phyloP scores from a whole-genome alignment of 2,888 invertebrate species.

The Blomia tropicalis region DNA sequence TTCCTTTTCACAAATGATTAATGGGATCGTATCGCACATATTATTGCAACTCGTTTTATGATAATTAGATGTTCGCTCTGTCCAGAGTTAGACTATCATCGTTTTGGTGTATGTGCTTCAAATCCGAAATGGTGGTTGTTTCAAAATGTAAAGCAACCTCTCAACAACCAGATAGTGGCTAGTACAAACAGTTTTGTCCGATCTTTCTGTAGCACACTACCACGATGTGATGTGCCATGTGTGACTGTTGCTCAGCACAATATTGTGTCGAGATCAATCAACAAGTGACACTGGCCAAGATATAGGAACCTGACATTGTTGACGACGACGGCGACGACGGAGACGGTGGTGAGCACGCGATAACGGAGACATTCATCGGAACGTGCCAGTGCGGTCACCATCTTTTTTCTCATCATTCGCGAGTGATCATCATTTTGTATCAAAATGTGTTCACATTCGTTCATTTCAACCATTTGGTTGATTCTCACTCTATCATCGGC shows the following conservation, averaged over 20 bases:
- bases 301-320: background rate
- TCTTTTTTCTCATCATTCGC: too few species aligned
- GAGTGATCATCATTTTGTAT: background rate
- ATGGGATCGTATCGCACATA: slow-evolving; percentile 6
- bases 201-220: background rate
- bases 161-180: slow-evolving; percentile 4
- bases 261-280: background rate
- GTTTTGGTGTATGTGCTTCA: background rate
- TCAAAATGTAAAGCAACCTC: slow-evolving; percentile 2
- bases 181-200: background rate
- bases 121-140: background rate
- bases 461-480: background rate
- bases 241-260: background rate
- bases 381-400: background rate
- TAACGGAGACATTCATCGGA: background rate
- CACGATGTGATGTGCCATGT: background rate
- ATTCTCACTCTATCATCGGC: background rate
- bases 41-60: slow-evolving; percentile 4
- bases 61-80: background rate
- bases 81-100: background rate
- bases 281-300: background rate
- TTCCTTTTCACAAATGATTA: background rate
- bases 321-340: background rate
- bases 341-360: background rate
- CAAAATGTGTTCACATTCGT: background rate